Base-by-base conservation (phyloP, 1,140 invertebrate genomes). In the Odontomachus brunneus region DNA sequence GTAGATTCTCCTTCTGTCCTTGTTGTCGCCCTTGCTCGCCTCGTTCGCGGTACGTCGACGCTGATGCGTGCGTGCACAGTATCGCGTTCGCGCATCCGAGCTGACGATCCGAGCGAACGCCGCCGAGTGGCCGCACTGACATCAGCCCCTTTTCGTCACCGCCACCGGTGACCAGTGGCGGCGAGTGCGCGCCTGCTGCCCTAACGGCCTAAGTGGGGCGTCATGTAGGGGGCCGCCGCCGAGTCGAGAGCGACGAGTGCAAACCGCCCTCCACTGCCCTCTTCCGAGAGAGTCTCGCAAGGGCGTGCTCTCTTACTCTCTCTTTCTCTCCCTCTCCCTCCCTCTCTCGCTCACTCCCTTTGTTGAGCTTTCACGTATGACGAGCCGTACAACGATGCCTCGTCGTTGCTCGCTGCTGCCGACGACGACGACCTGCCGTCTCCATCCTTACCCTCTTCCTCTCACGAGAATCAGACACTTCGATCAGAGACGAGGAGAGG, bases 11-110 rank as follows among this genome's bases (percentile, higher is more conserved):
- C 71, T 60, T 11, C 63, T 57, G 29, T 33, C 29, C 29, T 63
- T 55, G 17, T 69, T 33, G 44, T 73, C 72, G 73, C 63, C 60
- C 55, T 83, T 65, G 73, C 81, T 82, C 53, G 71, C 83, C 44
- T 73, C 65, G 71, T 75, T 84, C 55, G 80, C 85, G 76, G 73
- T 82, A 71, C 38, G 29, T 33, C 62, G 73, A 86, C 74, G 82
- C 76, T 74, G 67, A 87, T 87, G 85, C 82, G 86, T 57, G 17
- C 55, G 87, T 33, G 29, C 29, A 33, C 29, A 5, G 67, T 75
- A 62, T 84, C 84, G 80, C 69, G 67, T 90, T 90, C 88, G 90
- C 92, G 92, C 91, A 93, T 92, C 88, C 91, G 89, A 90, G 84
- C 86, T 88, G 89, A 91, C 88, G 89, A 91, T 88, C 91, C 88